Percentiles rank a stretch among this genome's conserved stretches.
Evolutionary conservation across 2,113 vertebrate genomes (phyloP).

Genomic region (Manacus vitellinus): DNA sequence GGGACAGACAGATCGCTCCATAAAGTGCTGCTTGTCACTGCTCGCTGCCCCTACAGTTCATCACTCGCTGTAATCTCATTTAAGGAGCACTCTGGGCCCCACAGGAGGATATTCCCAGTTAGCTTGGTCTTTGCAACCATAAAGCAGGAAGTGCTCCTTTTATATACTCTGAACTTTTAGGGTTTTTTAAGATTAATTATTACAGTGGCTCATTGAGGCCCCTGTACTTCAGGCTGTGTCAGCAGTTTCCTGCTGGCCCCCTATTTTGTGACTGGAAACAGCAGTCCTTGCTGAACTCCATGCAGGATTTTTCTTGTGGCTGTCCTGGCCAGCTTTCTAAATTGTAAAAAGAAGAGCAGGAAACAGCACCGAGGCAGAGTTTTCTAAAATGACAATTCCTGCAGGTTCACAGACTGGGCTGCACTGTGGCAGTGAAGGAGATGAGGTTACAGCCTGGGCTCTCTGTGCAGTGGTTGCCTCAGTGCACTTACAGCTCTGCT

Average conservation of each 20-base stretch:
- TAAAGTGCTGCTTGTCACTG: slow-evolving; percentile 80
- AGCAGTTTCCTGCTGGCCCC: slow-evolving; percentile 27
- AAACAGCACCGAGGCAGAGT: not conserved
- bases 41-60: slow-evolving; percentile 62
- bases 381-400: not conserved
- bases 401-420: not conserved
- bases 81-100: slow-evolving; percentile 70
- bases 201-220: slow-evolving; percentile 23
- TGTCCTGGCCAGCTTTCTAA: not conserved
- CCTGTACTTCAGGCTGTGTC: slow-evolving; percentile 20
- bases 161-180: slow-evolving; percentile 77
- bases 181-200: slow-evolving; percentile 75
- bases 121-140: slow-evolving; percentile 78
- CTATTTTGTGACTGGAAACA: not conserved
- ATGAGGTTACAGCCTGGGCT: not conserved
- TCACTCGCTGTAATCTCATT: slow-evolving; percentile 81
- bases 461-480: not conserved
- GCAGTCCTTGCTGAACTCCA: not conserved
- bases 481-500: not conserved
- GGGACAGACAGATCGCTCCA: slow-evolving; percentile 80
- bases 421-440: not conserved
- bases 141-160: slow-evolving; percentile 78
- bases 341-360: not conserved
- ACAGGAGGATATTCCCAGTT: slow-evolving; percentile 79
- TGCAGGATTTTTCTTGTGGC: not conserved